These are phyloP conservation scores for Pandemis cinnamomeana DNA, from an alignment of 2,888 invertebrate species.

Conservation along the genomic window DNA sequence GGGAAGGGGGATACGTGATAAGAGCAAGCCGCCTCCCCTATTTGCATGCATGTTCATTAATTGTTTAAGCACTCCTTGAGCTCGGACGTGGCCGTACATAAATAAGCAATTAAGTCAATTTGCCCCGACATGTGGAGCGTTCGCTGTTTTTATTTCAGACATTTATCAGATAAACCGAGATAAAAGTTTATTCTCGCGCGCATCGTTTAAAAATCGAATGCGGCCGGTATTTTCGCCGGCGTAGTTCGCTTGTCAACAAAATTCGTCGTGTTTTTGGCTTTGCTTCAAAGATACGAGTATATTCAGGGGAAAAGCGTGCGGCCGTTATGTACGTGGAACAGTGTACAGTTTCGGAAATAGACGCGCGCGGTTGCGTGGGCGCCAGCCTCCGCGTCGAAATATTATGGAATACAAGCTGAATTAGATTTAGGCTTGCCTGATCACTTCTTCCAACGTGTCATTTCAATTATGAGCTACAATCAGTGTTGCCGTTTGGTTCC, in stretches of 20 bases:
- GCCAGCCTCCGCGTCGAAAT: slow-evolving; percentile 63
- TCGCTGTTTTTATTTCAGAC: slow-evolving; percentile 60
- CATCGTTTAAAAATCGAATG: slow-evolving; percentile 37
- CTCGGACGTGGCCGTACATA: slow-evolving; percentile 42
- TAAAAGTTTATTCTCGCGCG: slow-evolving; percentile 57
- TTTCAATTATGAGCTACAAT: slow-evolving; percentile 3
- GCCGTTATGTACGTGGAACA: slow-evolving; percentile 42
- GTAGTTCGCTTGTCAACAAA: slow-evolving; percentile 42
- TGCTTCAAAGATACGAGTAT: slow-evolving; percentile 34
- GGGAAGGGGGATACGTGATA: slow-evolving; percentile 27
- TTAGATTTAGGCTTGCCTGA: slow-evolving; percentile 4
- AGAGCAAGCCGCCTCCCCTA: slow-evolving; percentile 35
- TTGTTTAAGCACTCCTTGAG: slow-evolving; percentile 38
- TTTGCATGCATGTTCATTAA: slow-evolving; percentile 43
- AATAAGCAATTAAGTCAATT: slow-evolving; percentile 60
- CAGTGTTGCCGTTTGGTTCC: no score
- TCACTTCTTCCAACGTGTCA: neutral
- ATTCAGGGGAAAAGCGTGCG: slow-evolving; percentile 40
- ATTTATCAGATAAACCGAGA: slow-evolving; percentile 68
- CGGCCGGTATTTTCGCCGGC: slow-evolving; percentile 25
- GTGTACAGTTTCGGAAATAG: slow-evolving; percentile 60
- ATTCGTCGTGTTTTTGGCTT: slow-evolving; percentile 41
- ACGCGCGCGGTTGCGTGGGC: slow-evolving; percentile 67
- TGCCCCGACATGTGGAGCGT: slow-evolving; percentile 54
- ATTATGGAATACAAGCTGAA: slow-evolving; percentile 56